Conservation (phyloP, 2,888 invertebrate genomes). For the Anthophora plumipes region DNA sequence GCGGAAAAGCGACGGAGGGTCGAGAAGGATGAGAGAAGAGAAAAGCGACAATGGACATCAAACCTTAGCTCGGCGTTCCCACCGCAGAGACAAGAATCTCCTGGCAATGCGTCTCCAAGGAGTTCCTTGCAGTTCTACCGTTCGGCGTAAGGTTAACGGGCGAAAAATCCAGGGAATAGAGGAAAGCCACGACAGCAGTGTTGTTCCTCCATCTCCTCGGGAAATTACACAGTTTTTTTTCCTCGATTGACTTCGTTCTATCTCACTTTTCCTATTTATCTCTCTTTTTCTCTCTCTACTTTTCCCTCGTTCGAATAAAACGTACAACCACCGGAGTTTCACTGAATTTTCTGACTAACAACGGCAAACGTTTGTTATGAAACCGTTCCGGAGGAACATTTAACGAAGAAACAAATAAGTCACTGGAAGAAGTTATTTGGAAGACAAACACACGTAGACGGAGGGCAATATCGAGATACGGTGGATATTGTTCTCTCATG, state of each 20-base stretch:
- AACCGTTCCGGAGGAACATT: constrained; percentile 45
- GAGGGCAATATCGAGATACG: constrained; percentile 41
- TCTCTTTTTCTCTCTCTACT: neutral
- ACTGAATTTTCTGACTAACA: constrained; percentile 14
- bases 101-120: constrained; percentile 51
- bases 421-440: constrained; percentile 32
- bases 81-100: constrained; percentile 48
- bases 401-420: constrained; percentile 24
- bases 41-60: constrained; percentile 46
- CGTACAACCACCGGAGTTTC: too few species aligned
- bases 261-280: too few species aligned
- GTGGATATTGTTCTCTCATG: constrained; percentile 4
- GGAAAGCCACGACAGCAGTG: constrained; percentile 36
- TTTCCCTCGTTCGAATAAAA: constrained; percentile 3
- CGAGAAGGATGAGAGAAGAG: constrained; percentile 34
- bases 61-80: constrained; percentile 14
- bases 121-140: constrained; percentile 17
- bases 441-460: constrained; percentile 34
- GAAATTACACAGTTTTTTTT: constrained; percentile 37
- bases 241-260: neutral
- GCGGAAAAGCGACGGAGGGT: too few species aligned
- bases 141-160: constrained; percentile 5
- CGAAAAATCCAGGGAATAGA: constrained; percentile 24
- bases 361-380: constrained; percentile 9
- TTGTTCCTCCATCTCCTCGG: constrained; percentile 11